A percentile compares a stretch with the other conserved stretches of the same genome.
Conservation (phyloP, 30 jellyfish, hydroid and myxozoan genomes). For the Pelagia noctiluca region DNA sequence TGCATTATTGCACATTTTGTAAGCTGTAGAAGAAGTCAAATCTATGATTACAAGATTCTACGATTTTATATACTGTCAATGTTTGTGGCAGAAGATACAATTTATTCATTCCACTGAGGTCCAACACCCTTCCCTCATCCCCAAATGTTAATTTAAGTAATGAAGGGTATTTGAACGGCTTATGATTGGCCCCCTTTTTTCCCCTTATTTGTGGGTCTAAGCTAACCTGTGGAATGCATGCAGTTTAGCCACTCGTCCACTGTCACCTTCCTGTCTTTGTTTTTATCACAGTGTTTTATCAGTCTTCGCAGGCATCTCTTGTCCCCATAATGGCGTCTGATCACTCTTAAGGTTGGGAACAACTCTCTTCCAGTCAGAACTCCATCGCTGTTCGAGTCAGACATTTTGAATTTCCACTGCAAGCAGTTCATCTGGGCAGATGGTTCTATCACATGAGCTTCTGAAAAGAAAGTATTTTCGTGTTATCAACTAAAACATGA, state of each 20-base stretch:
- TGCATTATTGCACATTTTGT: no score
- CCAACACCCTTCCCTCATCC: no score
- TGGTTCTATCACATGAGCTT: slow-evolving; percentile 44
- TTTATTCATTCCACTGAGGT: no score
- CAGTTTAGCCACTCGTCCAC: slow-evolving; percentile 73
- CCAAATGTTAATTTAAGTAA: no score
- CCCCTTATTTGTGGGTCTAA: not conserved
- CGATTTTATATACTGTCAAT: no score
- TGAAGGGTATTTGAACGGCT: no score
- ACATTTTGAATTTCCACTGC: slow-evolving; percentile 59
- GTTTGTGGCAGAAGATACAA: no score
- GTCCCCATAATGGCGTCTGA: slow-evolving; percentile 72
- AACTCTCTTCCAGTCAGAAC: slow-evolving; percentile 70
- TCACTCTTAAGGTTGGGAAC: slow-evolving; percentile 58
- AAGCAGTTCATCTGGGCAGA: slow-evolving; percentile 68
- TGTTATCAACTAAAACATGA: no score
- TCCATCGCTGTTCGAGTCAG: slow-evolving; percentile 74
- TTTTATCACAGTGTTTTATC: slow-evolving; percentile 73
- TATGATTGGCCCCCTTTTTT: no score
- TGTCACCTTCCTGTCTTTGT: slow-evolving; percentile 69
- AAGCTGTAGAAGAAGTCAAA: no score
- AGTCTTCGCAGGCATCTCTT: slow-evolving; percentile 79
- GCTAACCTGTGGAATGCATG: slow-evolving; percentile 49
- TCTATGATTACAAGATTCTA: no score
- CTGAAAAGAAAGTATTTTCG: no score